Base-by-base conservation (phyloP, 1,140 invertebrate genomes). In the Drosophila ironensis region DNA sequence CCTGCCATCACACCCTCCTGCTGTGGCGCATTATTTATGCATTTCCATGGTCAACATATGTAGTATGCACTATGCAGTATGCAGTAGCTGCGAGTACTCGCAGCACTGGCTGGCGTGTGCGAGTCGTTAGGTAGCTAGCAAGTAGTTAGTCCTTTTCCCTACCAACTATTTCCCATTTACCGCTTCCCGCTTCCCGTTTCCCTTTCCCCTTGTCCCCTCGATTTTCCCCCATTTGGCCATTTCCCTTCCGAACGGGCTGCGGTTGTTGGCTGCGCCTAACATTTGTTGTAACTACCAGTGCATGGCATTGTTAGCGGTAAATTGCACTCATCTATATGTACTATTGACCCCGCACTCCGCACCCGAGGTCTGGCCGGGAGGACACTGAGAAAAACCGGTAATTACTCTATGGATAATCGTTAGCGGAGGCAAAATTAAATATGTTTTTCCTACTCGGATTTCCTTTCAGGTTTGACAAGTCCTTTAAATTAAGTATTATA, bases 31-130 rank as follows among this genome's bases (percentile, higher is more conserved):
- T 84, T 84, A 84, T 84, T 84, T 84, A 84, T 84, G 78, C 78
- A 84, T 84, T 84, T 84, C 78, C 80, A 84, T 86, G 80, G 78
- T 86, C 78, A 84, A 84, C 78, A 82, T 82, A 86, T 82, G 78
- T 84, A 77, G 73, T 60, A 68, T 66, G 59, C 42, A 57, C 16
- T 82, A 84, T 84, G 77, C 77, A 76, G 72, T 59, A 67, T 56
- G 59, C 17, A 30, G 52, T 56, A 24, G 61, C n/a, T 38, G 14
- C 12, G n/a, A 11, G 51, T 33, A 33, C 30, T 44, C 27, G 22
- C 20, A 41, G 42, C 50, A 25, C 40, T 81, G n/a, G n/a, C n/a
- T n/a, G n/a, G n/a, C n/a, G 66, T 76, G 68, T 72, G 59, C 53
- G 47, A 81, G 57, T 82, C 78, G 72, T 78, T 82, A 77, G 77